A percentile compares a stretch with the other conserved stretches of the same genome.
phyloP scores from a whole-genome alignment of 2,797 vertebrate genomes.

The Poeciliopsis paucimaculata region DNA sequence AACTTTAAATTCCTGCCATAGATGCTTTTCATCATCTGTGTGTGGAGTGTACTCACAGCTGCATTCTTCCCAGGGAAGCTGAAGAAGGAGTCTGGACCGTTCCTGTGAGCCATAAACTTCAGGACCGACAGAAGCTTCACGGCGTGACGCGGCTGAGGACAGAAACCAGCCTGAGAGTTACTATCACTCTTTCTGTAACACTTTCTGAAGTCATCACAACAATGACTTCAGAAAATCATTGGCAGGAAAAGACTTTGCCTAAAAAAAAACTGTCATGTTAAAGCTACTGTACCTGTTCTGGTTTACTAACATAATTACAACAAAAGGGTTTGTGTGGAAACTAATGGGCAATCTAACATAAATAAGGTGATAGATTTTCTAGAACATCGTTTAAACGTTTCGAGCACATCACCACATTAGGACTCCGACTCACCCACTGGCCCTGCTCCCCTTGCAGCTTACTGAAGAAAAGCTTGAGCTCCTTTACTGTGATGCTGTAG shows the following conservation, averaged over 20 bases:
- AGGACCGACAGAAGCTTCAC: conserved; percentile 95
- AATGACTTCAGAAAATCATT: too few relatives aligned
- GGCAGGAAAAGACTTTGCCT: too few relatives aligned
- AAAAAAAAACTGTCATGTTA: neutral
- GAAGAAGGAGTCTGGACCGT: conserved; percentile 97
- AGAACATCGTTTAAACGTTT: conserved; percentile 31
- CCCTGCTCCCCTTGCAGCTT: conserved; percentile 94
- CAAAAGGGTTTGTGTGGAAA: neutral
- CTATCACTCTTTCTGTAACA: too few relatives aligned
- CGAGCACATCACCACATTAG: conserved; percentile 36
- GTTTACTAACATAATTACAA: conserved; percentile 15
- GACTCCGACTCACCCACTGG: conserved; percentile 89
- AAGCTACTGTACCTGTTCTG: neutral
- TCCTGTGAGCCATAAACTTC: conserved; percentile 95
- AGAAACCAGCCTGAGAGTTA: conserved; percentile 2
- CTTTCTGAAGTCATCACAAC: too few relatives aligned
- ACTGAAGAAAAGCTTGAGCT: conserved; percentile 98
- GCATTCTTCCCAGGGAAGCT: conserved; percentile 98
- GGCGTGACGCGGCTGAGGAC: conserved; percentile 90
- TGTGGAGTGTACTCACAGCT: conserved; percentile 83
- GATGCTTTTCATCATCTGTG: neutral
- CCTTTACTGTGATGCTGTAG: conserved; percentile 97
- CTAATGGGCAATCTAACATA: conserved; percentile 12
- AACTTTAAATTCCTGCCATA: neutral
- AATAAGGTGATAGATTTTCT: conserved; percentile 12